These are phyloP conservation scores for Leuciscus idus DNA, from an alignment of 2,113 vertebrate species.

Conservation along the genomic window DNA sequence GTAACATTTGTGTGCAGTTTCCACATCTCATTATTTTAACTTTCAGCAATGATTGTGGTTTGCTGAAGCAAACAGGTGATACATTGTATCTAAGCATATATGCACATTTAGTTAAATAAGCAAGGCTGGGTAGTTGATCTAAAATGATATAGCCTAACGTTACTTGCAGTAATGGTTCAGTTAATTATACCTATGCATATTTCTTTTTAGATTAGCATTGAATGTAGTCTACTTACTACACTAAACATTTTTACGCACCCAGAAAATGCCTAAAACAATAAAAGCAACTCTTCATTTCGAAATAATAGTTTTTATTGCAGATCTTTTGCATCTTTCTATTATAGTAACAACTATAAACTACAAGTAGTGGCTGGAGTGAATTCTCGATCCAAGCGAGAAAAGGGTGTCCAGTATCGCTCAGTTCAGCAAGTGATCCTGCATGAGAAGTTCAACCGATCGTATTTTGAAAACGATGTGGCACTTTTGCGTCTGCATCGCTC, in stretches of 20 bases:
- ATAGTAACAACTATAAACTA: constrained; percentile 39
- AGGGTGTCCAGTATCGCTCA: constrained; percentile 53
- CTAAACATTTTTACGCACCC: background rate
- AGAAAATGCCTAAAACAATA: background rate
- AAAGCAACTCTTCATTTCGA: background rate
- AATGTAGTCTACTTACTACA: background rate
- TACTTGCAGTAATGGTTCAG: background rate
- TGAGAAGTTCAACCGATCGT: background rate
- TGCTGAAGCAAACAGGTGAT: background rate
- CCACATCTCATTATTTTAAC: background rate
- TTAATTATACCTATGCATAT: background rate
- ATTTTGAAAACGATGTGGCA: constrained; percentile 59
- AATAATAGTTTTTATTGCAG: background rate
- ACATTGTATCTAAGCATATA: background rate
- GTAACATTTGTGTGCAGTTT: background rate
- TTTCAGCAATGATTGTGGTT: background rate
- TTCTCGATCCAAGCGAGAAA: constrained; percentile 32
- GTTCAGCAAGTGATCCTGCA: constrained; percentile 55
- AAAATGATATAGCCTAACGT: background rate
- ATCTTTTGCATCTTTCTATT: constrained; percentile 25
- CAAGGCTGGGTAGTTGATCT: background rate
- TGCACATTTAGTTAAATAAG: background rate
- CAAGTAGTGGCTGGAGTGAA: constrained; percentile 58
- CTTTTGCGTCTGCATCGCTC: constrained; percentile 61
- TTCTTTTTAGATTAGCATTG: background rate